Evolutionary conservation across 1,140 invertebrate species (phyloP), one percentile per base, ranked within the genome.

Genomic region (Pseudomyrmex flavicornis): DNA sequence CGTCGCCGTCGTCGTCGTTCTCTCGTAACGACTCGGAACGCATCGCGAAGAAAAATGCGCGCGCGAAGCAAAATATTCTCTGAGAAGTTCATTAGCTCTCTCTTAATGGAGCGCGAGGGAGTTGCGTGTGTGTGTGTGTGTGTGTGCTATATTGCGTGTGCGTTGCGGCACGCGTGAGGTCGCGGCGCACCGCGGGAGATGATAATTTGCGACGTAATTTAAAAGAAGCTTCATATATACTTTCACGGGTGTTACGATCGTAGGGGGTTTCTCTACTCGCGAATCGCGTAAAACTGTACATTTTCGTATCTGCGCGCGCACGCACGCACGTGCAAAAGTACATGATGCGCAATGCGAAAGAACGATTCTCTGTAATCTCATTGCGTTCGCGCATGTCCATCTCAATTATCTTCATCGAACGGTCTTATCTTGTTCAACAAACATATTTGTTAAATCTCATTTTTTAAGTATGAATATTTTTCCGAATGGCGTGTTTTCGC

Each of bases 171-270:
- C 86, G 86, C 85, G 85, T 86, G 80, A 22, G 73, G 79, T 84
- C 74, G 69, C 59, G 35, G 35, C 56, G 52, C 79, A 68, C 61
- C 82, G 76, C 77, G 68, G 86, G 76, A 50, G 86, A 83, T 50
- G 61, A 66, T 77, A 80, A 88, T 88, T 88, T 88, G 73, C 87
- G 66, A 12, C 54, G 62, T 75, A 85, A 88, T 82, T 73, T 66
- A 80, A 85, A 76, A 73, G 79, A 62, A 59, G 65, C 48, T 52
- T 68, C 66, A 66, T 54, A 66, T 66, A 62, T 82, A 59, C 63
- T 85, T 87, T 87, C 87, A 87, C 85, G 87, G 65, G 17, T 61
- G 65, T 85, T 61, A 62, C 12, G 83, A 58, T 44, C 52, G 63
- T 17, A 17, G 35, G 63, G 35, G 5, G 35, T 62, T 88, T 3